Evolutionary conservation across 2,888 invertebrate genomes (phyloP), one percentile per base, ranked within the genome.

Genomic region (Parnassius mnemosyne): DNA sequence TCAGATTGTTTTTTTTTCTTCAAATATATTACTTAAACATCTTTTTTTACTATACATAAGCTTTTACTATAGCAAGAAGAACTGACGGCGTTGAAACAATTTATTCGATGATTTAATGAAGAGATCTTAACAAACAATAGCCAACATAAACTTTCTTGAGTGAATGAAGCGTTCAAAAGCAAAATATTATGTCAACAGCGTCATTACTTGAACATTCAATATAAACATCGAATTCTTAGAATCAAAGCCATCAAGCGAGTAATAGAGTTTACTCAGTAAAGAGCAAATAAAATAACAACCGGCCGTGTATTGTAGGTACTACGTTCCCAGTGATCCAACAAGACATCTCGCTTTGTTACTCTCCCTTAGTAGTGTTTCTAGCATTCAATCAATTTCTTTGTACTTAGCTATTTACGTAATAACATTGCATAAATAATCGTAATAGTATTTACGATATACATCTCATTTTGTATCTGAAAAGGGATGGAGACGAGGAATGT

Each of bases 261-360:
- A 84, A 87, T 87, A 87, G 86, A 83, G 83, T 87, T 85, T 85
- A 84, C 87, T 76, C 82, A 87, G 88, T 83, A 83, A 77, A 82
- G 78, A 80, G 81, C 81, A 89, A 89, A 89, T 84, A 89, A 86
- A 89, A 88, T 87, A 89, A 89, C 87, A 88, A 77, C 80, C 79
- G 73, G 68, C 60, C 70, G 73, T 75, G 76, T 76, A 77, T 73
- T 76, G 75, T 68, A 65, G 66, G 63, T 64, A 65, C 66, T 58
- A 62, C 64, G 55, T 65, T 56, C 60, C 49, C 83, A 72, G 71
- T 75, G 76, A 74, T 71, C 69, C 72, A 72, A 76, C 73, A 72
- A 71, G 72, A 71, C 72, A 69, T 65, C 73, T 74, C 57, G 64
- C 66, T 66, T 16, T 64, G 63, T 62, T 64, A 51, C 76, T 78